These are phyloP conservation scores for Phanerotoma sp. DNA, from an alignment of 2,888 invertebrate genomes.

Conservation along the genomic window DNA sequence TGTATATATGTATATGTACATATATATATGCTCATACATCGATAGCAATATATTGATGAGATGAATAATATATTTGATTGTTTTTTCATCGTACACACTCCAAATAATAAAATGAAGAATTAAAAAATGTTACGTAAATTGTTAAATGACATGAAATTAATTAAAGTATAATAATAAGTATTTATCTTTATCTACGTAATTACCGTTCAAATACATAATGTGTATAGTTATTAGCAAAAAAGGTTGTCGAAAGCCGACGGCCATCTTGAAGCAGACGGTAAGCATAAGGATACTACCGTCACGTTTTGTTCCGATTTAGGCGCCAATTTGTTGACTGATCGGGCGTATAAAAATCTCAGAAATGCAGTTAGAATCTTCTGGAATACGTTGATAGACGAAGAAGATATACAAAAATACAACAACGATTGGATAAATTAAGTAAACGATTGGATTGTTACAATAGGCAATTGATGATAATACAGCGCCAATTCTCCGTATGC, in stretches of 20 bases:
- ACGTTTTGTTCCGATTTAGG: constrained; percentile 8
- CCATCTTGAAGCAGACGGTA: constrained; percentile 18
- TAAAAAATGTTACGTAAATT: no score
- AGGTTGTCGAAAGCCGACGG: constrained; percentile 10
- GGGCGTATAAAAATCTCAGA: neutral
- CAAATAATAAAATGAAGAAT: no score
- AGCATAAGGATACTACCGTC: neutral
- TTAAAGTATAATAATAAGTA: neutral
- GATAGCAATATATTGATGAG: no score
- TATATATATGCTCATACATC: neutral
- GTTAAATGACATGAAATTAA: no score
- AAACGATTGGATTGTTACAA: no score
- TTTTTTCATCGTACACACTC: no score
- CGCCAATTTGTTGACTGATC: constrained; percentile 7
- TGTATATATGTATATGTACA: no score
- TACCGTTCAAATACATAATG: constrained; percentile 3
- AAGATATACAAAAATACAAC: no score
- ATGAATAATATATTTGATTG: no score
- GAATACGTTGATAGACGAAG: constrained; percentile 2
- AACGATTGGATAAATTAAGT: no score
- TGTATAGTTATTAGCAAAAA: neutral
- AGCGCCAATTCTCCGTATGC: neutral
- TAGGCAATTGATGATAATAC: no score
- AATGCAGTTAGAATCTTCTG: neutral
- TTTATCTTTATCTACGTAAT: constrained; percentile 4